phyloP scores from a whole-genome alignment of 2,888 invertebrate species.

The Noctua pronuba region DNA sequence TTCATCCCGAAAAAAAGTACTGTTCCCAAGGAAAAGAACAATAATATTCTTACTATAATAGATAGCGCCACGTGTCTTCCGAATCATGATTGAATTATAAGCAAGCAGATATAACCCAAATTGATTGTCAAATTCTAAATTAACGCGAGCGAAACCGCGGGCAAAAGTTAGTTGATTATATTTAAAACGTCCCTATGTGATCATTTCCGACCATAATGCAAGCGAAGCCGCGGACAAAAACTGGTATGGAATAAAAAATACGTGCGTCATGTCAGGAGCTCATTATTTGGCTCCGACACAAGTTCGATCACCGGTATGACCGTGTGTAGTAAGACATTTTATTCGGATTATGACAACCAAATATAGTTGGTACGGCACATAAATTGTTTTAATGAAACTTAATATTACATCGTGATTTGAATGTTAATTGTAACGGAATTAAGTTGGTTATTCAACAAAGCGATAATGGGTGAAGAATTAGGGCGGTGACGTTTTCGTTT shows the following conservation, averaged over 20 bases:
- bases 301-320: slow-evolving; percentile 45
- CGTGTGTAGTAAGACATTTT: slow-evolving; percentile 59
- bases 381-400: slow-evolving; percentile 51
- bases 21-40: too few relatives aligned
- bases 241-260: slow-evolving; percentile 31
- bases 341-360: slow-evolving; percentile 55
- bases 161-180: too few relatives aligned
- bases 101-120: too few relatives aligned
- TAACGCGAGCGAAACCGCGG: too few relatives aligned
- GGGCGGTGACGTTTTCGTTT: not conserved
- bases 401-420: slow-evolving; percentile 41
- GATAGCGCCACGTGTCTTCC: too few relatives aligned
- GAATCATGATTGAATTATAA: too few relatives aligned
- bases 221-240: not conserved
- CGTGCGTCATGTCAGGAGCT: slow-evolving; percentile 39
- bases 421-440: slow-evolving; percentile 25
- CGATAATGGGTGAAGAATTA: slow-evolving; percentile 3
- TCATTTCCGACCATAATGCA: not conserved
- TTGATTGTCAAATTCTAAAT: too few relatives aligned
- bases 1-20: too few relatives aligned
- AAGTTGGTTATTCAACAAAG: slow-evolving; percentile 8
- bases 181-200: not conserved
- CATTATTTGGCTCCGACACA: slow-evolving; percentile 53
- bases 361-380: slow-evolving; percentile 55
- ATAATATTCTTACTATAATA: too few relatives aligned